phyloP scores from a whole-genome alignment of 2,888 invertebrate species.

The Drosophila monieri region DNA sequence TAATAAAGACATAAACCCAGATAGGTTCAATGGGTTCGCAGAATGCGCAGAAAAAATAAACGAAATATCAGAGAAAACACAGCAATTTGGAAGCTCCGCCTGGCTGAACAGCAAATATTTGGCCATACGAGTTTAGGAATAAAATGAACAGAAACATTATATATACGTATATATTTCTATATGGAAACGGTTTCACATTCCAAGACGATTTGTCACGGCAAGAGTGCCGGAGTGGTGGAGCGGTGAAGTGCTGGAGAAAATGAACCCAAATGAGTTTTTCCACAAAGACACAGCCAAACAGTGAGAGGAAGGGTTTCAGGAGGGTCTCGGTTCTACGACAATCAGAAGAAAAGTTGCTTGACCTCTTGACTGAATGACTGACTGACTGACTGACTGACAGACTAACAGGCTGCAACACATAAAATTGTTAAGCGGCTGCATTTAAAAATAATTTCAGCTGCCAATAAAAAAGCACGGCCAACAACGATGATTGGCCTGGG shows the following conservation, averaged over 20 bases:
- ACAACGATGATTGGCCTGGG: constrained; percentile 47
- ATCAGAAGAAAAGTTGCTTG: constrained; percentile 71
- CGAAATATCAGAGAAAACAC: constrained; percentile 11
- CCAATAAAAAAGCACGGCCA: constrained; percentile 64
- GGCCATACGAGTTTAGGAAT: constrained; percentile 41
- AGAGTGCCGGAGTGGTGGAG: constrained; percentile 14
- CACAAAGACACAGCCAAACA: constrained; percentile 50
- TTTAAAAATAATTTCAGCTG: constrained; percentile 76
- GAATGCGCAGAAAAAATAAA: constrained; percentile 53
- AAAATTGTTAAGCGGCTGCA: constrained; percentile 77
- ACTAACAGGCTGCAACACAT: constrained; percentile 52
- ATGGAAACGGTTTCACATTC: constrained; percentile 56
- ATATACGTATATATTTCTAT: constrained; percentile 9
- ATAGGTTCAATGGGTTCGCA: constrained; percentile 50
- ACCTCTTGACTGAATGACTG: constrained; percentile 69
- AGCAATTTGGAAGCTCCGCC: constrained; percentile 53
- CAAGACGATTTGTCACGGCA: constrained; percentile 69
- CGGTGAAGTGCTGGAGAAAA: constrained; percentile 18
- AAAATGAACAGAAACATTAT: constrained; percentile 24
- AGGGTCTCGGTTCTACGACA: constrained; percentile 32
- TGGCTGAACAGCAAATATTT: constrained; percentile 62
- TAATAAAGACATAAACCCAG: constrained; percentile 69
- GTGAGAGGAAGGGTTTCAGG: background rate
- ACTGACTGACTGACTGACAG: constrained; percentile 32
- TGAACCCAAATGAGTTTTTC: constrained; percentile 48